Evolutionary conservation across 53 echinoderm and acorn worm genomes (phyloP).

Genomic region (Patiria pectinifera): DNA sequence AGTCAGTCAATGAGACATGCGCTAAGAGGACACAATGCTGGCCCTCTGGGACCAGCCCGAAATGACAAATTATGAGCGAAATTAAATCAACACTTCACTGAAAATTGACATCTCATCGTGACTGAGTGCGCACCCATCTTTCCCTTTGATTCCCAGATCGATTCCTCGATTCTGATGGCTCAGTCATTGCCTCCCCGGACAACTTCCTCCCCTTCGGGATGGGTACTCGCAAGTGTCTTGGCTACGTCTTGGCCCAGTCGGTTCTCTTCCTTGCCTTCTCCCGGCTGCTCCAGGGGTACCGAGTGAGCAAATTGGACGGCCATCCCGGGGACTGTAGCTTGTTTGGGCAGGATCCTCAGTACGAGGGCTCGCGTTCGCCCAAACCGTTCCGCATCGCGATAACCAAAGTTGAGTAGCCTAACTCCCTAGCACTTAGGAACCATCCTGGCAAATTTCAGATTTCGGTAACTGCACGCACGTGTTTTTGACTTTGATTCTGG

Average conservation of each 20-base stretch:
- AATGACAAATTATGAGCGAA: too few relatives aligned
- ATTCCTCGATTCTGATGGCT: conserved; percentile 25
- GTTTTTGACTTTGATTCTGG: too few relatives aligned
- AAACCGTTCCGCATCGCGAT: conserved; percentile 21
- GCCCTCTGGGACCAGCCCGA: too few relatives aligned
- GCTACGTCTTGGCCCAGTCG: conserved; percentile 24
- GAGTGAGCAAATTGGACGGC: conserved; percentile 8
- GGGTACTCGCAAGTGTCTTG: conserved; percentile 15
- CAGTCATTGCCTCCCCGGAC: neutral
- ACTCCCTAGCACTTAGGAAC: too few relatives aligned
- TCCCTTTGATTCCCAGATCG: neutral
- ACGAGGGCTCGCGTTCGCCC: conserved; percentile 39
- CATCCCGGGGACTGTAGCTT: conserved; percentile 5
- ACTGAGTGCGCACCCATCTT: too few relatives aligned
- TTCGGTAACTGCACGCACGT: too few relatives aligned
- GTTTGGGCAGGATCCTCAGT: conserved; percentile 3
- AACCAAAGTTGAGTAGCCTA: neutral
- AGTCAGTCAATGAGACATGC: too few relatives aligned
- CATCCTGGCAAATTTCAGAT: too few relatives aligned
- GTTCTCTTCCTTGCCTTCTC: conserved; percentile 42
- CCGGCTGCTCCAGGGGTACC: conserved; percentile 35
- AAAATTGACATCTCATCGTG: too few relatives aligned
- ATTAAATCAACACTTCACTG: too few relatives aligned
- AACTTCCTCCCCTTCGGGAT: conserved; percentile 18
- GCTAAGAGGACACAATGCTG: too few relatives aligned